phyloP scores from a whole-genome alignment of 2,888 invertebrate species.

The Dysmachus trigonus region DNA sequence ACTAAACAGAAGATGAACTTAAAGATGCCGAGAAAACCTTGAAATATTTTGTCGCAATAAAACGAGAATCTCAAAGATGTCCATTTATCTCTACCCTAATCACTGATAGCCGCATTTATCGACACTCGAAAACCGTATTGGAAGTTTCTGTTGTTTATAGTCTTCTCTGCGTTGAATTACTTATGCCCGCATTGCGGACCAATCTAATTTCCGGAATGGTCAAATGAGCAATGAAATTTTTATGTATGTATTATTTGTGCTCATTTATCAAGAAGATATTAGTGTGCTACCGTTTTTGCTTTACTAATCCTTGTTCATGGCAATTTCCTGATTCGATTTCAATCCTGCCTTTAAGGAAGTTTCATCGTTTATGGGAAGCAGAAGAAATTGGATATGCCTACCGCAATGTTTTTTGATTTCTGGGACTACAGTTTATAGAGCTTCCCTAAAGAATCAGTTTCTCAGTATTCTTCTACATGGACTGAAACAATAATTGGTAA shows the following conservation, averaged over 20 bases:
- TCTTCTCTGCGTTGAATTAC: neutral
- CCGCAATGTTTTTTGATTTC: neutral
- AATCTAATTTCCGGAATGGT: neutral
- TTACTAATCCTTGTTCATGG: neutral
- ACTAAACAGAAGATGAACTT: neutral
- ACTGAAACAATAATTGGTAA: neutral
- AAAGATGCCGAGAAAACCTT: neutral
- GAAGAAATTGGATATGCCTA: neutral
- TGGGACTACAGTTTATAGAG: neutral
- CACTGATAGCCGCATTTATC: conserved; percentile 23
- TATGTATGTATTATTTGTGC: conserved; percentile 5
- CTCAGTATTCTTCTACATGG: neutral
- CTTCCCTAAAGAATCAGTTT: neutral
- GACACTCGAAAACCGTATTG: conserved; percentile 23
- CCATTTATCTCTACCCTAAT: conserved; percentile 27
- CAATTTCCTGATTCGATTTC: neutral
- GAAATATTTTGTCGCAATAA: conserved; percentile 3
- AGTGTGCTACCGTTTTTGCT: neutral
- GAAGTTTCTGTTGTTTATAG: conserved; percentile 13
- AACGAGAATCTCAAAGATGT: conserved; percentile 7
- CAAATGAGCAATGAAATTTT: neutral
- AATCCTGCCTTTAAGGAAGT: neutral
- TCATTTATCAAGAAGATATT: conserved; percentile 14
- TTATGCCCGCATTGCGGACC: neutral
- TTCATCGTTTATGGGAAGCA: neutral